Conservation (phyloP, 2,113 vertebrate species). For the Nanger granti region DNA sequence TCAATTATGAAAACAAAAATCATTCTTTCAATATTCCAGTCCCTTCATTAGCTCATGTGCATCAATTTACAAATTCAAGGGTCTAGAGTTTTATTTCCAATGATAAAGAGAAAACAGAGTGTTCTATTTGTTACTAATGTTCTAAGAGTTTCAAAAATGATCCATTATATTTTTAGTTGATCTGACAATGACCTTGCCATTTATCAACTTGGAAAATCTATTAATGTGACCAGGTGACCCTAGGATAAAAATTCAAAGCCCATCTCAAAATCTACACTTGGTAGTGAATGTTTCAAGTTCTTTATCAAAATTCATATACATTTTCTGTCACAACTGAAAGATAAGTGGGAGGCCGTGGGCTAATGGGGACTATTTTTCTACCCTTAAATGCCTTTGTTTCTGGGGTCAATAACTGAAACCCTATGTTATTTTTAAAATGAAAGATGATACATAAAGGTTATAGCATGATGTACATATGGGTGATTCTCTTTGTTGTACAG, state of each 20-base stretch:
- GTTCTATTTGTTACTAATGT: neutral
- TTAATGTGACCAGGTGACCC: neutral
- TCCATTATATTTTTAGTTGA: neutral
- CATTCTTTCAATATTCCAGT: neutral
- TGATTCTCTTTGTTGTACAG: neutral
- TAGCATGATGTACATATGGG: neutral
- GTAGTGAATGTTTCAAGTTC: slow-evolving; percentile 38
- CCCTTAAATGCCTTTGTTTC: slow-evolving; percentile 4
- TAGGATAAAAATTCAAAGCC: neutral
- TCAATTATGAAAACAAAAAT: neutral
- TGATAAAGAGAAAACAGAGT: neutral
- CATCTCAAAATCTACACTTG: slow-evolving; percentile 11
- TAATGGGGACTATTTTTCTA: neutral
- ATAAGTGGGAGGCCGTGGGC: accelerated
- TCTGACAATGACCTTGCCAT: neutral
- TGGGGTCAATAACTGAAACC: neutral
- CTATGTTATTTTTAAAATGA: slow-evolving; percentile 23
- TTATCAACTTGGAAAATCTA: neutral
- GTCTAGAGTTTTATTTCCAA: neutral
- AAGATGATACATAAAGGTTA: neutral
- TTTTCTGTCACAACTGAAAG: neutral
- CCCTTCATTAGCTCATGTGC: neutral
- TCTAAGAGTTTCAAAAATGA: neutral
- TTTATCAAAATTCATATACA: slow-evolving; percentile 40
- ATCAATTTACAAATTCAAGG: neutral